Conservation (phyloP, 1,140 invertebrate genomes). For the Zaprionus gabonicus region DNA sequence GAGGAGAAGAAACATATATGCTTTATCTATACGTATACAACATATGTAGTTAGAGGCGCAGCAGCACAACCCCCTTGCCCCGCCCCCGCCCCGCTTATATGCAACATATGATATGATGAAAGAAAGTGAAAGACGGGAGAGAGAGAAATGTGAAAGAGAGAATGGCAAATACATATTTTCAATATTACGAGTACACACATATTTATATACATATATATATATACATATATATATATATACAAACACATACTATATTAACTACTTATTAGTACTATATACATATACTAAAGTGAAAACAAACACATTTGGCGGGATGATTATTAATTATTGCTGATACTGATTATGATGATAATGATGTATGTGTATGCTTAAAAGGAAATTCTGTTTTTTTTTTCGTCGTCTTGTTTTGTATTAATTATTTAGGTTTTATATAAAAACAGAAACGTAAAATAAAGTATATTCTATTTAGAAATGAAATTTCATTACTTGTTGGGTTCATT, state of each 20-base stretch:
- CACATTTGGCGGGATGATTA: conserved; percentile 35
- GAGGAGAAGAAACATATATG: conserved; percentile 25
- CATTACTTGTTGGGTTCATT: not conserved
- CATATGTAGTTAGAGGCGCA: conserved; percentile 34
- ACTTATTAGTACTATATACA: conserved; percentile 58
- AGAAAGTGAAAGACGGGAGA: not conserved
- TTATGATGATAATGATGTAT: conserved; percentile 48
- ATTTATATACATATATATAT: conserved; percentile 33
- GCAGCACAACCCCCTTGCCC: conserved; percentile 4
- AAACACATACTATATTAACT: conserved; percentile 28
- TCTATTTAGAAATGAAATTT: conserved; percentile 66
- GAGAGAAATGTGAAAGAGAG: conserved; percentile 18
- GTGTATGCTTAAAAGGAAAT: conserved; percentile 66
- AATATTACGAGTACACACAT: conserved; percentile 57
- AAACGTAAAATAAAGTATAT: conserved; percentile 78
- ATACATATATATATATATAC: conserved; percentile 44
- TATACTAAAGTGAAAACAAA: conserved; percentile 39
- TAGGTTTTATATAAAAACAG: conserved; percentile 80
- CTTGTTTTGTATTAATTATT: conserved; percentile 77
- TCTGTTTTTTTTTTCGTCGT: conserved; percentile 64
- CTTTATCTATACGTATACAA: conserved; percentile 43
- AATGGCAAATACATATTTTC: conserved; percentile 70
- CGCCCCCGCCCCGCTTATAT: conserved; percentile 23
- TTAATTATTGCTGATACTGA: conserved; percentile 46
- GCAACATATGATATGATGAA: conserved; percentile 24